A percentile compares a stretch with the other conserved stretches of the same genome.
Conservation (phyloP, 2,797 vertebrate genomes). For the Argya squamiceps region DNA sequence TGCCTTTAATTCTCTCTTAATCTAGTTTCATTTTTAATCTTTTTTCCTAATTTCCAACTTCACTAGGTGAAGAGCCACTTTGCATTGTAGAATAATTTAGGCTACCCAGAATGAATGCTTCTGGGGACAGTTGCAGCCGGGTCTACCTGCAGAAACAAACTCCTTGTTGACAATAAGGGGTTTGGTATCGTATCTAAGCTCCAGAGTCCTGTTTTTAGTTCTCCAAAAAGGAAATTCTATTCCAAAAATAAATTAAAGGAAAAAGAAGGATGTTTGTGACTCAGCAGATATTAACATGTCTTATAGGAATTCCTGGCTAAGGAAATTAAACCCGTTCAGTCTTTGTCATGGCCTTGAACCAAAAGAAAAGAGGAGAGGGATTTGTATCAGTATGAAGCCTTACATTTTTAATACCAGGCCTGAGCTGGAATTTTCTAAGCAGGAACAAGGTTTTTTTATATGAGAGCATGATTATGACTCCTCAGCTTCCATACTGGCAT, state of each 20-base stretch:
- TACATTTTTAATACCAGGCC: neutral
- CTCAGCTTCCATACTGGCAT: neutral
- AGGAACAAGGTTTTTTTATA: neutral
- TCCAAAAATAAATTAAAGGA: neutral
- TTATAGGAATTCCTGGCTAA: neutral
- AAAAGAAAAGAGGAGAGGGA: neutral
- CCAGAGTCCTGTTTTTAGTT: neutral
- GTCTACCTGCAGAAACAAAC: neutral
- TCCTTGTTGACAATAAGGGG: neutral
- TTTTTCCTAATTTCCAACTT: neutral
- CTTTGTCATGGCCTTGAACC: neutral
- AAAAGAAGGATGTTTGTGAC: neutral
- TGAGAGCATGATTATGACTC: neutral
- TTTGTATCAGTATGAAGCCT: neutral
- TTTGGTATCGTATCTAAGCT: neutral
- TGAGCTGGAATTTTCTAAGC: neutral
- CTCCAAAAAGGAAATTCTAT: neutral
- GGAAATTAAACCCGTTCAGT: fast-evolving
- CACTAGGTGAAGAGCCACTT: neutral
- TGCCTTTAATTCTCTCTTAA: neutral
- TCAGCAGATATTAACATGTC: neutral
- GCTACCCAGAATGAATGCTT: neutral
- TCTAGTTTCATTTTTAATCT: neutral
- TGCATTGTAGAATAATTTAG: neutral
- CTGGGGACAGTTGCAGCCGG: neutral